Percentiles rank a stretch among this genome's conserved stretches.
Conservation (phyloP, 2,797 vertebrate species). For the Triplophysa bombifrons region DNA sequence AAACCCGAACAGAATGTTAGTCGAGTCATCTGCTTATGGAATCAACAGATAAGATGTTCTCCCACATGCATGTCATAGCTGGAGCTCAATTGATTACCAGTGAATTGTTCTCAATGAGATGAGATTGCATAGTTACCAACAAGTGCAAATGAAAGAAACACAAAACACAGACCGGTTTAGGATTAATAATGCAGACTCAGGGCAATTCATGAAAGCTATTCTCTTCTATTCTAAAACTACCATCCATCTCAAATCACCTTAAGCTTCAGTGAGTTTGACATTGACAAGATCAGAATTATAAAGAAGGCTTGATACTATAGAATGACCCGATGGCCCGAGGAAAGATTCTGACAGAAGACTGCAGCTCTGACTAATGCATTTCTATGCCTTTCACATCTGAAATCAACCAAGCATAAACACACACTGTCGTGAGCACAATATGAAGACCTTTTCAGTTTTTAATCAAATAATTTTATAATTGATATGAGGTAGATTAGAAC, state of each 20-base stretch:
- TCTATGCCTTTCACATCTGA: conserved; percentile 34
- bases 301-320: conserved; percentile 24
- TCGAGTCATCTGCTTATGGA: conserved; percentile 78
- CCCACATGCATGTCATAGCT: conserved; percentile 59
- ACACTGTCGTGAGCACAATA: neutral
- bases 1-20: conserved; percentile 78
- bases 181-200: neutral
- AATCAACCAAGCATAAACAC: conserved; percentile 22
- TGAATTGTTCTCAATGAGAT: conserved; percentile 21
- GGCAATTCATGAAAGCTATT: neutral
- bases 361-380: conserved; percentile 28
- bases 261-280: conserved; percentile 31
- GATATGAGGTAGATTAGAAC: neutral
- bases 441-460: conserved; percentile 2
- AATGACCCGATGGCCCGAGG: conserved; percentile 3
- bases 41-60: conserved; percentile 74
- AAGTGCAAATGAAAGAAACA: neutral
- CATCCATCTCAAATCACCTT: conserved; percentile 1
- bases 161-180: neutral
- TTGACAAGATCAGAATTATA: conserved; percentile 21
- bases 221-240: neutral
- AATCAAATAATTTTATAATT: conserved; percentile 5
- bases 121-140: conserved; percentile 19
- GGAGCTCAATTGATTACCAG: conserved; percentile 35
- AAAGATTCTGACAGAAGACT: conserved; percentile 26